These are phyloP conservation scores for Heliconius hermathena DNA, from an alignment of 1,140 invertebrate genomes.

Conservation along the genomic window DNA sequence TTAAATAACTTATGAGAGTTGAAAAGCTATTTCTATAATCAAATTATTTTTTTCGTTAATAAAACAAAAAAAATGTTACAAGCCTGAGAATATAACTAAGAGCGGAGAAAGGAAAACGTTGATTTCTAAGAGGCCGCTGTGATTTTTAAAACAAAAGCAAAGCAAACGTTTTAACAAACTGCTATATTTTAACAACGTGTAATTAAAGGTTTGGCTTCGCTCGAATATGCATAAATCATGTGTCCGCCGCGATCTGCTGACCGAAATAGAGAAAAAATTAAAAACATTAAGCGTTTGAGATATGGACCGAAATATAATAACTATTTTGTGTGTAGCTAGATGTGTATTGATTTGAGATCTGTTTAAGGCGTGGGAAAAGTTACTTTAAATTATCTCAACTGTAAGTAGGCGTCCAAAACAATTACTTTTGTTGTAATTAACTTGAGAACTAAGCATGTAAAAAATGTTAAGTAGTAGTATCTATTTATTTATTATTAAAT, in stretches of 20 bases:
- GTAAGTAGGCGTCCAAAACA: conserved; percentile 23
- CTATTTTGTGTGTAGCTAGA: conserved; percentile 33
- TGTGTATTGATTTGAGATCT: conserved; percentile 31
- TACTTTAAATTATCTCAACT: conserved; percentile 21
- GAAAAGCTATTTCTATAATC: not conserved
- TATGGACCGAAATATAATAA: conserved; percentile 55
- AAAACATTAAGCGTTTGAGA: conserved; percentile 74
- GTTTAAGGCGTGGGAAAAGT: conserved; percentile 35
- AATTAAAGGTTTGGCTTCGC: conserved; percentile 80
- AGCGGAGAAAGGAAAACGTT: conserved; percentile 60
- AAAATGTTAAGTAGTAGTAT: not conserved
- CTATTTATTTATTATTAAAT: not conserved
- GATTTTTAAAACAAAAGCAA: conserved; percentile 77
- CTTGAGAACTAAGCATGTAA: not conserved
- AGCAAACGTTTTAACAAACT: conserved; percentile 79
- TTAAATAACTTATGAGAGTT: too few species aligned
- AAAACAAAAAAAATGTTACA: conserved; percentile 1
- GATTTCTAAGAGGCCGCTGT: conserved; percentile 63
- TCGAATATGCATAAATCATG: conserved; percentile 81
- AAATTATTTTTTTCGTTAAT: not conserved
- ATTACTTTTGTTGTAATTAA: conserved; percentile 20
- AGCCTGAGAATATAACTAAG: conserved; percentile 23
- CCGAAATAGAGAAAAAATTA: conserved; percentile 81
- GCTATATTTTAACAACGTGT: conserved; percentile 82
- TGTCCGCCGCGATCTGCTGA: conserved; percentile 76